Evolutionary conservation across 2,888 invertebrate genomes (phyloP).

Genomic region (Plusia festucae): DNA sequence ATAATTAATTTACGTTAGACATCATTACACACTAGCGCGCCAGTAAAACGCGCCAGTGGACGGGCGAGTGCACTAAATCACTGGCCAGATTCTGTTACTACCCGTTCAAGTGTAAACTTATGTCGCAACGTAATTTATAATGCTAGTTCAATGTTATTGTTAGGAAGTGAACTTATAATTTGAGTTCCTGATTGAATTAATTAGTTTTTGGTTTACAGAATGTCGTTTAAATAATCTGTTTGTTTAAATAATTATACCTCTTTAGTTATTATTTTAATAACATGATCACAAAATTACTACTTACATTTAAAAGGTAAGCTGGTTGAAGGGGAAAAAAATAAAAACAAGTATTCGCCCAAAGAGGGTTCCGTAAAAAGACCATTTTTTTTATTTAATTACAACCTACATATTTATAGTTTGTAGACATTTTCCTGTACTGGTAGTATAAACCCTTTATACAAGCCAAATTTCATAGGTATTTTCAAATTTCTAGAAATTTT

Average conservation of each 20-base stretch:
- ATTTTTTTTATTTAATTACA: no score
- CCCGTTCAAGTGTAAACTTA: constrained; percentile 27
- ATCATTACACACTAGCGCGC: constrained; percentile 48
- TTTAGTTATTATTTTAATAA: neutral
- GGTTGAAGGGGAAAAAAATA: no score
- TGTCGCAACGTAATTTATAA: constrained; percentile 34
- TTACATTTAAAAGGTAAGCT: no score
- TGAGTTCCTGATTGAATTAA: constrained; percentile 40
- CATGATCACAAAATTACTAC: neutral
- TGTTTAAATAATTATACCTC: neutral
- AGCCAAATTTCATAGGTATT: no score
- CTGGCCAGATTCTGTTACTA: constrained; percentile 46
- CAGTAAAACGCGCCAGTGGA: constrained; percentile 48
- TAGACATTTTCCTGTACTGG: no score
- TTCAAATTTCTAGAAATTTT: no score
- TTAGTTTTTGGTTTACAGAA: constrained; percentile 5
- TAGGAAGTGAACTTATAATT: constrained; percentile 40
- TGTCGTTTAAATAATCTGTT: neutral
- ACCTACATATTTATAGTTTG: no score
- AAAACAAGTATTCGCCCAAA: no score
- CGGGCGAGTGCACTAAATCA: constrained; percentile 47
- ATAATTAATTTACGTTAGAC: constrained; percentile 47
- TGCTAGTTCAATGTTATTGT: constrained; percentile 9
- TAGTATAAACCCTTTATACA: no score
- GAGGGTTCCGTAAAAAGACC: no score